Percentiles rank a stretch among this genome's conserved stretches.
Evolutionary conservation across 2,888 invertebrate genomes (phyloP).

Genomic region (Syritta pipiens): DNA sequence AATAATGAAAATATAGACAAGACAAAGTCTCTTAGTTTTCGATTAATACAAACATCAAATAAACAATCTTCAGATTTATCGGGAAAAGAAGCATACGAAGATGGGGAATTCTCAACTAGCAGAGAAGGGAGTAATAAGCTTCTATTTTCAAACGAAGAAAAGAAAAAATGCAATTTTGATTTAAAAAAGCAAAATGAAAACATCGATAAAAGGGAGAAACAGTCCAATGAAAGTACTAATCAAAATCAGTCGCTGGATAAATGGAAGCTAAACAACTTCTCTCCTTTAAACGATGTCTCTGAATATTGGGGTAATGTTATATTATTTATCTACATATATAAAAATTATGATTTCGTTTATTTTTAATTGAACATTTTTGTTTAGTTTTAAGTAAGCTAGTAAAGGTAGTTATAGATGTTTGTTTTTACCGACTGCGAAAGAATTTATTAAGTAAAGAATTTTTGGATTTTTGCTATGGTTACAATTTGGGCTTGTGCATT

Average conservation of each 20-base stretch:
- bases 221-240: not conserved
- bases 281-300: not conserved
- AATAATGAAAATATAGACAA: constrained; percentile 81
- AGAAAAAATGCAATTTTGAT: not conserved
- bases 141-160: not conserved
- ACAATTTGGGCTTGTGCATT: too few relatives aligned
- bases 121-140: not conserved
- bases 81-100: too few relatives aligned
- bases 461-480: too few relatives aligned
- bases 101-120: too few relatives aligned
- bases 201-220: not conserved
- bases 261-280: constrained; percentile 4
- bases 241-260: not conserved
- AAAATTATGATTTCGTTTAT: not conserved
- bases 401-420: too few relatives aligned
- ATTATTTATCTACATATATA: not conserved
- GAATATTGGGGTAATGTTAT: constrained; percentile 5
- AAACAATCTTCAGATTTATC: too few relatives aligned
- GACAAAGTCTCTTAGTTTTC: constrained; percentile 78
- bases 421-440: too few relatives aligned
- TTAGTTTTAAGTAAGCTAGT: too few relatives aligned
- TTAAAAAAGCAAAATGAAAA: not conserved
- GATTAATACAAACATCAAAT: constrained; percentile 52
- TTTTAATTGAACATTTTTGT: too few relatives aligned
- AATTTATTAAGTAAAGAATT: too few relatives aligned